Evolutionary conservation across 2,797 vertebrate genomes (phyloP).

Genomic region (Aulostomus chinensis): DNA sequence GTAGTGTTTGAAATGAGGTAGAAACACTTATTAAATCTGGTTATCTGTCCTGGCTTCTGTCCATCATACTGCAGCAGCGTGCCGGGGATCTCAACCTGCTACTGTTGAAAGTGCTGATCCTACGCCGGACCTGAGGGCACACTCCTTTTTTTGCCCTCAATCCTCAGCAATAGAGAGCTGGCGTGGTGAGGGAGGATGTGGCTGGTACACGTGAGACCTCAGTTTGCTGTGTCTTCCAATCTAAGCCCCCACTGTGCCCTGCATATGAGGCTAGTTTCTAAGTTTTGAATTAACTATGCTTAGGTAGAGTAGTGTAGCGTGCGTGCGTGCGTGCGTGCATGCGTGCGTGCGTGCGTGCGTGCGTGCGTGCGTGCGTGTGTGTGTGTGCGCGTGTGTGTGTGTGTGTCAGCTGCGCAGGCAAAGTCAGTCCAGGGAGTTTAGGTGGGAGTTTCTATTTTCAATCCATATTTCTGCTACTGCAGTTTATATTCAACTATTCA

Average conservation of each 20-base stretch:
- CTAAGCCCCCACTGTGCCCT: neutral
- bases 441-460: conserved; percentile 15
- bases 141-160: conserved; percentile 7
- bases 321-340: no score
- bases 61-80: conserved; percentile 2
- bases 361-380: no score
- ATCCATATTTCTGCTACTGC: conserved; percentile 5
- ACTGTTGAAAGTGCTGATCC: conserved; percentile 30
- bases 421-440: conserved; percentile 1
- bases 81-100: conserved; percentile 15
- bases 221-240: conserved; percentile 24
- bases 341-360: no score
- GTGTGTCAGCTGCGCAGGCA: neutral
- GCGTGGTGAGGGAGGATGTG: no score
- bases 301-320: no score
- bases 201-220: conserved; percentile 5
- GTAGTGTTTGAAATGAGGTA: conserved; percentile 18
- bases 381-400: no score
- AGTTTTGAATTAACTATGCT: no score
- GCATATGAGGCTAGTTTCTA: no score
- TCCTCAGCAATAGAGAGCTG: conserved; percentile 11
- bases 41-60: conserved; percentile 24
- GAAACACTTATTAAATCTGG: conserved; percentile 35
- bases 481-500: conserved; percentile 26
- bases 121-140: conserved; percentile 9